Percentiles rank a stretch among this genome's conserved stretches.
These are phyloP conservation scores for Perdita meconis DNA, from an alignment of 2,888 invertebrate genomes.

Conservation along the genomic window DNA sequence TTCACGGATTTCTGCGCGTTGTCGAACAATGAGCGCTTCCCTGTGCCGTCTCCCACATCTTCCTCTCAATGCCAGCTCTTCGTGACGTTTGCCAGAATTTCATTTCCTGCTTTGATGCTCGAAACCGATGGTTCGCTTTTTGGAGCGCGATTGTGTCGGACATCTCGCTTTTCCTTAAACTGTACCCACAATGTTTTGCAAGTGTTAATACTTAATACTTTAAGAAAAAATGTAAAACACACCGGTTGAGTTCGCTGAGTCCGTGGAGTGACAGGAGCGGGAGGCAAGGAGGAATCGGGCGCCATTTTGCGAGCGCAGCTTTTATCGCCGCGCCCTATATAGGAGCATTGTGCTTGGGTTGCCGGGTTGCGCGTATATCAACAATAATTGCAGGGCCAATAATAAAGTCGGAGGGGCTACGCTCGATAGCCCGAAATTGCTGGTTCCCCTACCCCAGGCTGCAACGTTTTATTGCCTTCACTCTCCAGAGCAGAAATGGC, in stretches of 20 bases:
- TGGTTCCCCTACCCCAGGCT: constrained; percentile 81
- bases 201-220: no score
- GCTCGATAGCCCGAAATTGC: constrained; percentile 84
- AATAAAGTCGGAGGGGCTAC: constrained; percentile 83
- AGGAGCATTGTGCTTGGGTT: constrained; percentile 71
- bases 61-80: background rate
- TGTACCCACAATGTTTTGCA: no score
- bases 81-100: background rate
- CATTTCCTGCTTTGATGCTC: background rate
- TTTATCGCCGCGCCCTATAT: constrained; percentile 79
- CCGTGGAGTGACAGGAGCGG: constrained; percentile 12
- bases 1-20: constrained; percentile 30
- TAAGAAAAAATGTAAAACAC: constrained; percentile 8
- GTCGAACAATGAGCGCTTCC: constrained; percentile 37
- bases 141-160: no score
- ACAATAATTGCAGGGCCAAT: constrained; percentile 84
- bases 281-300: constrained; percentile 55
- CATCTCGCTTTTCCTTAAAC: no score
- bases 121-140: background rate
- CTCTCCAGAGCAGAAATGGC: constrained; percentile 73
- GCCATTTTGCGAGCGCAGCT: constrained; percentile 78
- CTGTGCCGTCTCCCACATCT: constrained; percentile 10
- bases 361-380: constrained; percentile 82
- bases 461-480: constrained; percentile 71
- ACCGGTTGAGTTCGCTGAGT: constrained; percentile 1